Evolutionary conservation across 2,888 invertebrate species (phyloP), one percentile per base, ranked within the genome.

Genomic region (Acanthosepion pharaonis): DNA sequence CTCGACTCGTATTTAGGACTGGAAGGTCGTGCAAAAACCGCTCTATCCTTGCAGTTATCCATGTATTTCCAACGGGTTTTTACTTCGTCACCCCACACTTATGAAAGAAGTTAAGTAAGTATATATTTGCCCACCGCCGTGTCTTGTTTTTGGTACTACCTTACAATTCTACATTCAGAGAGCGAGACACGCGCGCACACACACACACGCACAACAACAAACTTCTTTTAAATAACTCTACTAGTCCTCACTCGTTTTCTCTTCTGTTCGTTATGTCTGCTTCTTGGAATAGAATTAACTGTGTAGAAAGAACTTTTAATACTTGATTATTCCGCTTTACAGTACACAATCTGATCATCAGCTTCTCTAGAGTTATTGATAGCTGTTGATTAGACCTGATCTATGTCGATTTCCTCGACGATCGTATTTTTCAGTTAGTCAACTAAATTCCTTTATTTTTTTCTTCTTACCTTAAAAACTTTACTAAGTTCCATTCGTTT

Each of bases 1-100:
- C 78, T 78, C 78, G 28, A n/a, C 78, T 15, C 18, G n/a, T 59
- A 78, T 78, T 78, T n/a, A 78, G 78, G n/a, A 78, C 78, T 78
- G 78, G 78, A 78, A 78, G 78, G 78, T 78, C 78, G 78, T n/a
- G 78, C 78, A 78, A 78, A 78, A 78, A 78, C 78, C 78, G 78
- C 78, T 78, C 78, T 78, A 15, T n/a, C n/a, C n/a, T 78, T n/a
- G 78, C n/a, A 78, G 78, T n/a, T n/a, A n/a, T 78, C 78, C 78
- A 78, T 78, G 78, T 78, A 78, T 78, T 78, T 78, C 78, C 78
- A 78, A 78, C 78, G 78, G 78, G 78, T 78, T 78, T 78, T 78
- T 78, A 78, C 78, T 78, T 78, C 78, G 78, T 78, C n/a, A 78
- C n/a, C n/a, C 78, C 78, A 78, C n/a, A 78, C 78, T 78, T 78